Percentiles rank a stretch among this genome's conserved stretches.
Conservation (phyloP, 2,113 vertebrate species). For the Patagioenas fasciata region DNA sequence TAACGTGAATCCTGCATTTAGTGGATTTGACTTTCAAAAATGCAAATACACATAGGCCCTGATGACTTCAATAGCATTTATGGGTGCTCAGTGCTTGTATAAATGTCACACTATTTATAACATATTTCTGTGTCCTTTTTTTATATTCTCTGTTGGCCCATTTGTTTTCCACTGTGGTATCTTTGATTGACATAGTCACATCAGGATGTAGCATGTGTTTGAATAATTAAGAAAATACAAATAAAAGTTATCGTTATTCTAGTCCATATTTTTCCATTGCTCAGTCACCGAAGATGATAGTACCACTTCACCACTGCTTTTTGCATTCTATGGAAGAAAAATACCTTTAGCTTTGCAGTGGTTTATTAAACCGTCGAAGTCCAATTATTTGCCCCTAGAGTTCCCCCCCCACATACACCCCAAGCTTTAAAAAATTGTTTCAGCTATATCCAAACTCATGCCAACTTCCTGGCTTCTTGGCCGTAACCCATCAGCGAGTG, state of each 20-base stretch:
- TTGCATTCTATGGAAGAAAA: background rate
- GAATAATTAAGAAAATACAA: constrained; percentile 47
- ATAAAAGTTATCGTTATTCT: constrained; percentile 56
- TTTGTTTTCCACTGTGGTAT: constrained; percentile 45
- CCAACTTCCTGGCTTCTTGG: constrained; percentile 51
- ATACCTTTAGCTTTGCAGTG: background rate
- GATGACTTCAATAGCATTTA: constrained; percentile 69
- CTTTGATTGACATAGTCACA: constrained; percentile 15
- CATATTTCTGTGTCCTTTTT: constrained; percentile 42
- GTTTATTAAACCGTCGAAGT: background rate
- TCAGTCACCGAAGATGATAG: constrained; percentile 11
- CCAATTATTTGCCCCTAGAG: background rate
- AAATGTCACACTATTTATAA: constrained; percentile 72
- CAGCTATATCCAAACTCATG: constrained; percentile 25
- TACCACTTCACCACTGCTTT: background rate
- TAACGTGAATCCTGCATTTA: background rate
- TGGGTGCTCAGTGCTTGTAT: constrained; percentile 53
- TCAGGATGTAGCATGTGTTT: constrained; percentile 40
- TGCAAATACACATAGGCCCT: background rate
- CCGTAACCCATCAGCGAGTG: constrained; percentile 73
- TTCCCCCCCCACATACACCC: background rate
- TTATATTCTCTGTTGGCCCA: constrained; percentile 56
- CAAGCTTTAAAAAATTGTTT: constrained; percentile 68
- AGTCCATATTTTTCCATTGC: constrained; percentile 43
- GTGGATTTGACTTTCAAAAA: constrained; percentile 55